Evolutionary conservation across 2,113 vertebrate genomes (phyloP), one percentile per base, ranked within the genome.

Genomic region (Oreotrochilus melanogaster): DNA sequence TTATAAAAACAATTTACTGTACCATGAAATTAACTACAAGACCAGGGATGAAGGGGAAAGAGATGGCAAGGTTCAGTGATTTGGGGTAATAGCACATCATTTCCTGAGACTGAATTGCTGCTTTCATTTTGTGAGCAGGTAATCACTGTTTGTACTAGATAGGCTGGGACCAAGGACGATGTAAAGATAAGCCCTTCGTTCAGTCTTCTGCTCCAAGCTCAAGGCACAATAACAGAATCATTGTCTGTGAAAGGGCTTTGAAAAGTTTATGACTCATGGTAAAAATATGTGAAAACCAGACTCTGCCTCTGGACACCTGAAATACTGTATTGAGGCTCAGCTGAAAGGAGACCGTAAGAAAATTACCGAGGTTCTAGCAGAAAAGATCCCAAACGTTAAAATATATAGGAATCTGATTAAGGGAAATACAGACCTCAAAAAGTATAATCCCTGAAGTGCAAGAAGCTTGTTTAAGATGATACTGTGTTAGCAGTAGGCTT

Each of bases 121-220:
- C 87, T 89, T 95, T 96, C 71, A 70, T 94, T 91, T 82, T 64
- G 35, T 48, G 51, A 62, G 78, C 67, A 73, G 74, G 64, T 93
- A 80, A 73, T 86, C 22, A 1, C 69, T 78, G 54, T 35, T 91
- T 82, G 61, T 58, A 39, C 58, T 37, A 30, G 75, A 47, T 54
- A 69, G 62, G 45, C 73, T 89, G 70, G 54, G 33, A 47, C 62
- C 54, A 47, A 89, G 89, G 50, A 10, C 0, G 4, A 89, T 91
- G 37, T 73, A 66, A 72, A 89, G 78, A 96, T 86, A 89, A 95
- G 61, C 47, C 47, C 60, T 85, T 95, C 81, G 60, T 84, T 95
- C 94, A 82, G 35, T 70, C 78, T 89, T 94, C 37, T 89, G 1
- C 62, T 91, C 31, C 28, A 61, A 83, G 51, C 50, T 54, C 25